Percentiles rank a stretch among this genome's conserved stretches.
Evolutionary conservation across 1,140 invertebrate species (phyloP).

Genomic region (Penaeus chinensis): DNA sequence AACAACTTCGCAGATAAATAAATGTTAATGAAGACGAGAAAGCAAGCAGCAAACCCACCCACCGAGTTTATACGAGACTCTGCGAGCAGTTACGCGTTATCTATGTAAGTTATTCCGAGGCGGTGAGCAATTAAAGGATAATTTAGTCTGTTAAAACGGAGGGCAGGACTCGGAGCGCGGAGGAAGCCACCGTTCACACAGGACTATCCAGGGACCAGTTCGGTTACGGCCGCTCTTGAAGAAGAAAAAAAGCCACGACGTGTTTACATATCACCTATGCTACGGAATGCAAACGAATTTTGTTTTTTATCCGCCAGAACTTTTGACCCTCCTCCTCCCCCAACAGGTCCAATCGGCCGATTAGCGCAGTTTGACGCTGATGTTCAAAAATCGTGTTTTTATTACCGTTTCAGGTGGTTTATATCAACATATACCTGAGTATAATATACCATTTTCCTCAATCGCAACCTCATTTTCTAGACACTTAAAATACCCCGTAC

Average conservation of each 20-base stretch:
- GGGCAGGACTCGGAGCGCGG: background rate
- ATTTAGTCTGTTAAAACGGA: conserved; percentile 17
- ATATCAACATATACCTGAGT: conserved; percentile 16
- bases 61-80: conserved; percentile 5
- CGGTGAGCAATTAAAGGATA: conserved; percentile 29
- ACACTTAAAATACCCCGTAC: conserved; percentile 31
- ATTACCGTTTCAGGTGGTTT: conserved; percentile 14
- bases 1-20: too few relatives aligned
- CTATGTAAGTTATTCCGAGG: conserved; percentile 23
- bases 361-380: background rate
- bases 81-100: conserved; percentile 21
- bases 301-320: too few relatives aligned
- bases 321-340: background rate
- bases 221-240: too few relatives aligned
- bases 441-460: conserved; percentile 16
- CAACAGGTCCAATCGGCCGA: background rate
- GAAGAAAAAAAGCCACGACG: too few relatives aligned
- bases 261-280: too few relatives aligned
- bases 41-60: background rate
- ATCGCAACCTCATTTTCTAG: conserved; percentile 11
- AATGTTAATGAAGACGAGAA: too few relatives aligned
- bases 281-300: too few relatives aligned
- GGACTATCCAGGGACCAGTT: too few relatives aligned
- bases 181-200: too few relatives aligned
- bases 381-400: too few relatives aligned